Evolutionary conservation across 1,140 invertebrate genomes (phyloP).

Genomic region (Sarcophaga peregrina): DNA sequence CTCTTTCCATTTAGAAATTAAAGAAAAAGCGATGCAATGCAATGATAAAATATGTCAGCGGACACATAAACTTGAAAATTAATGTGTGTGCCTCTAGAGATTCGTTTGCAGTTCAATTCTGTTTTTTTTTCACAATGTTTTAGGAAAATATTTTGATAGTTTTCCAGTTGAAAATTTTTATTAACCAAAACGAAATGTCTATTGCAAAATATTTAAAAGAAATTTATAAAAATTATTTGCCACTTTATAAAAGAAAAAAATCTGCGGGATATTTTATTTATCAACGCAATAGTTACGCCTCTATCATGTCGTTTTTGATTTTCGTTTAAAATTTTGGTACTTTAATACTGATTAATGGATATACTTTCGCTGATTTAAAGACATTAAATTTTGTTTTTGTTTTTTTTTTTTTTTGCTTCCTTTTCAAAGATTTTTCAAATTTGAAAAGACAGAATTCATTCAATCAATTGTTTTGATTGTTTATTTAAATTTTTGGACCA

Average conservation of each 20-base stretch:
- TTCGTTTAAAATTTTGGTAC: too few relatives aligned
- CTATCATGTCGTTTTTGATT: neutral
- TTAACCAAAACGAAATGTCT: constrained; percentile 21
- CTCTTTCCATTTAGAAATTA: neutral
- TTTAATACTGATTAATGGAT: too few relatives aligned
- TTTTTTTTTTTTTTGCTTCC: too few relatives aligned
- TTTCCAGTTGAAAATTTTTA: neutral
- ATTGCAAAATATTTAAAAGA: neutral
- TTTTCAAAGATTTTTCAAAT: too few relatives aligned
- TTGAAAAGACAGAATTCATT: too few relatives aligned
- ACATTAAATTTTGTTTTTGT: too few relatives aligned
- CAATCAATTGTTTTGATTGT: too few relatives aligned
- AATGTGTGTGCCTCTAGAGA: too few relatives aligned
- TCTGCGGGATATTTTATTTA: constrained; percentile 7
- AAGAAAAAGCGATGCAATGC: constrained; percentile 8
- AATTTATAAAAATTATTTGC: neutral
- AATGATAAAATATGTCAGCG: constrained; percentile 22
- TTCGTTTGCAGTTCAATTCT: neutral
- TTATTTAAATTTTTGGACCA: too few relatives aligned
- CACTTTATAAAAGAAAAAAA: neutral
- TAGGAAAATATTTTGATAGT: constrained; percentile 33
- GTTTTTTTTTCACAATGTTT: neutral
- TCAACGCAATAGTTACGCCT: neutral
- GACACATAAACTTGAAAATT: constrained; percentile 12
- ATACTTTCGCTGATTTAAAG: too few relatives aligned